phyloP scores from a whole-genome alignment of 2,113 vertebrate genomes.

The Plotosus lineatus region DNA sequence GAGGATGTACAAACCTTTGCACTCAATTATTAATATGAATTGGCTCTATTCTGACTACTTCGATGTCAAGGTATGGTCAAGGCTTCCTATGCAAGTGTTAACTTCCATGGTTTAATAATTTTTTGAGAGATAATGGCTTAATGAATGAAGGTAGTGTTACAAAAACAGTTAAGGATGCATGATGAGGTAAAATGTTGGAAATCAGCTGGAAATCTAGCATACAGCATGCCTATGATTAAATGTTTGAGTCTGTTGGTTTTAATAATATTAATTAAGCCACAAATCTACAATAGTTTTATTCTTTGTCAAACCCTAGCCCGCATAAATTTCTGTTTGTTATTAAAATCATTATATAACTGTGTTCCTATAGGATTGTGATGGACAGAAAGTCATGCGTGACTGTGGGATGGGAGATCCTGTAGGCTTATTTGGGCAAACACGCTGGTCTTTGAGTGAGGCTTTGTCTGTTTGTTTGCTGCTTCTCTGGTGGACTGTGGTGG shows the following conservation, averaged over 20 bases:
- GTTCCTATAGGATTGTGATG: neutral
- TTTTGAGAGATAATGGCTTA: neutral
- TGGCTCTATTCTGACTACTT: neutral
- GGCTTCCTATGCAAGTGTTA: conserved; percentile 21
- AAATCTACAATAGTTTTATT: conserved; percentile 11
- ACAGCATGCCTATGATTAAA: conserved; percentile 39
- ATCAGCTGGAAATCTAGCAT: conserved; percentile 29
- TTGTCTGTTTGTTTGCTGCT: conserved; percentile 63
- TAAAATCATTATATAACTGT: neutral
- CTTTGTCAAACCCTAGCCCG: conserved; percentile 7
- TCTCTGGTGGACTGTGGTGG: conserved; percentile 62
- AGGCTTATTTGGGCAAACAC: conserved; percentile 13
- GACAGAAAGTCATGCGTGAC: conserved; percentile 21
- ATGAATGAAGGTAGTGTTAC: neutral
- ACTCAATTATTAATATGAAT: neutral
- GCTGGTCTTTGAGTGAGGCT: conserved; percentile 29
- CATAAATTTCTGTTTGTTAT: conserved; percentile 25
- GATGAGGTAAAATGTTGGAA: conserved; percentile 34
- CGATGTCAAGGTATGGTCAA: neutral
- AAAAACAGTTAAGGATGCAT: neutral
- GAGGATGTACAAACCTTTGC: conserved; percentile 12
- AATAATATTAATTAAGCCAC: neutral
- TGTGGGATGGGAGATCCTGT: conserved; percentile 8
- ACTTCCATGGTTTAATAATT: neutral
- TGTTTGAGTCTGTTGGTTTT: conserved; percentile 4